Conservation (phyloP, 2,888 invertebrate genomes). For the Conops quadrifasciatus region DNA sequence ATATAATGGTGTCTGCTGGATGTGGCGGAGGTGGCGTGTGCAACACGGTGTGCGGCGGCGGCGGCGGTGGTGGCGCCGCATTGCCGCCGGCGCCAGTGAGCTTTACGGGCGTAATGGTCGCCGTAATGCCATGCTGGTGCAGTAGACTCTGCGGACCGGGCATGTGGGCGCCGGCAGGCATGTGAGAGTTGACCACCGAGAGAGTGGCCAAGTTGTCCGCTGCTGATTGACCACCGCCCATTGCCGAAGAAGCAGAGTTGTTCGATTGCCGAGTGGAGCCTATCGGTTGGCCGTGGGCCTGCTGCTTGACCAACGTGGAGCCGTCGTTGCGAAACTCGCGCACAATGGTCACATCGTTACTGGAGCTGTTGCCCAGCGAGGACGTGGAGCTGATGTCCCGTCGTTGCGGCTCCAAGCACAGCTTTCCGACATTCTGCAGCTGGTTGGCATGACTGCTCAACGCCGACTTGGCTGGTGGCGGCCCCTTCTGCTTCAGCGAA, state of each 20-base stretch:
- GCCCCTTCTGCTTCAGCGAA: constrained; percentile 74
- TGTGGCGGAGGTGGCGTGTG: constrained; percentile 56
- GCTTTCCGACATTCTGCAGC: constrained; percentile 1
- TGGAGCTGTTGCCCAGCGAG: constrained; percentile 40
- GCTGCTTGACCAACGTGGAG: constrained; percentile 54
- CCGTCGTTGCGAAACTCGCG: constrained; percentile 65
- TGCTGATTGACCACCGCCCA: constrained; percentile 31
- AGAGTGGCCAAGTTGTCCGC: constrained; percentile 72
- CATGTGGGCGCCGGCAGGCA: constrained; percentile 48
- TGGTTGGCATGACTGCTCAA: constrained; percentile 29
- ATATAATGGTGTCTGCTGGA: constrained; percentile 56
- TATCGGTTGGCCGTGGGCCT: constrained; percentile 49
- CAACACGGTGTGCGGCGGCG: constrained; percentile 47
- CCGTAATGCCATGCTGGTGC: constrained; percentile 67
- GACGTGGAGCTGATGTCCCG: constrained; percentile 17
- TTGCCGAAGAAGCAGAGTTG: constrained; percentile 28
- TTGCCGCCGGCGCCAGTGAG: constrained; percentile 55
- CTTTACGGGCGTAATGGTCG: constrained; percentile 73
- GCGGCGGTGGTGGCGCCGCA: constrained; percentile 53
- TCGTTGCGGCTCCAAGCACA: constrained; percentile 33
- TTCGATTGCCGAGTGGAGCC: constrained; percentile 38
- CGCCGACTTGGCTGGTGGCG: constrained; percentile 49
- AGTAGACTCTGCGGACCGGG: constrained; percentile 43
- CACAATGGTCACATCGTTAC: constrained; percentile 63
- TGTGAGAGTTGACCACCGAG: constrained; percentile 71